Evolutionary conservation across 1,140 invertebrate genomes (phyloP), one percentile per base, ranked within the genome.

Genomic region (Hypothenemus hampei): DNA sequence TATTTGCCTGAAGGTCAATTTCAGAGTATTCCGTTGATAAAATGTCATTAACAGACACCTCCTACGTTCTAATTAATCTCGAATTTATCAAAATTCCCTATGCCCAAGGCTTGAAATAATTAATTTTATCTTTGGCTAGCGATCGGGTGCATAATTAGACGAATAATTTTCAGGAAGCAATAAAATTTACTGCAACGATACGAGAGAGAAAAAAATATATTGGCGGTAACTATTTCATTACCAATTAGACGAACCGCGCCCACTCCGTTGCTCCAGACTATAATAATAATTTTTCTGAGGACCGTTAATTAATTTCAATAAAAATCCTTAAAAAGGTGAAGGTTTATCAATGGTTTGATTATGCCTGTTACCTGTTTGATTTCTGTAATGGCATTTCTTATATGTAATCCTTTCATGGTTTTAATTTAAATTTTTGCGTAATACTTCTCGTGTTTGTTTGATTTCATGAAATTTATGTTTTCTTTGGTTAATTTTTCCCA

Each of bases 251-350:
- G 51, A 45, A 23, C 50, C 50, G 50, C 50, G 39, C 50, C 50
- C 40, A 53, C 50, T 21, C 49, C 18, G 18, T 43, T 13, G 29
- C 29, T 21, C 22, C 23, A 37, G 29, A 51, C 51, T 35, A 47
- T 48, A 55, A 55, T 44, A 39, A 55, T 46, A 47, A 47, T 48
- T 52, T 55, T 55, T 55, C 53, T 16, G 43, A 40, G 43, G 53
- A 39, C 53, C 37, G 35, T 55, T 55, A 55, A 55, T 55, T 55
- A 55, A 47, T 55, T 31, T 55, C 43, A 55, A 55, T 55, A 55
- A 55, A 55, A 55, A 26, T 48, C 31, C 4, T 7, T 52, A 55
- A 39, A 47, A 55, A 55, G 53, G 53, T 55, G 53, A 55, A 55
- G 53, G 53, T 36, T 55, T 15, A 21, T n/a, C 21, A 54, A 54